Conservation (phyloP, 2,113 vertebrate species). For the Pithys albifrons region DNA sequence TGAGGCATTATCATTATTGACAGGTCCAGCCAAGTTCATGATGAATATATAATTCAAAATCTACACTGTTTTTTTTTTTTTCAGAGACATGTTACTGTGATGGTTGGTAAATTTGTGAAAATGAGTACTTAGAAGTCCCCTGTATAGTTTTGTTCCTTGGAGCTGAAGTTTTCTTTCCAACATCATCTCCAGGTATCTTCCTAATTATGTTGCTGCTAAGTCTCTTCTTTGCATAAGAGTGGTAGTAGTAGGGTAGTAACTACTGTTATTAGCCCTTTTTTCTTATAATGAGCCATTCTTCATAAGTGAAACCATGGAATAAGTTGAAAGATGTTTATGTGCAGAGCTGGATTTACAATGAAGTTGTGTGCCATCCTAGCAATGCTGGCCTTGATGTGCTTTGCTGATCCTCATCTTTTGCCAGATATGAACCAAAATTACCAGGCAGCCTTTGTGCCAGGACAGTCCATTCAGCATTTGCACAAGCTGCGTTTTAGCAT, state of each 20-base stretch:
- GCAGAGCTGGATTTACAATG: not conserved
- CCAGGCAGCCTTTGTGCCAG: not conserved
- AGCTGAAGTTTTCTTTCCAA: not conserved
- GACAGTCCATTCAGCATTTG: accelerated
- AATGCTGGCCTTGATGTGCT: not conserved
- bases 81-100: not conserved
- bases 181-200: not conserved
- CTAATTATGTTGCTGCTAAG: not conserved
- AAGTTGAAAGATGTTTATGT: not conserved
- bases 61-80: not conserved
- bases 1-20: not conserved
- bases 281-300: not conserved
- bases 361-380: not conserved
- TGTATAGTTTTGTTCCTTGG: not conserved
- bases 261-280: not conserved
- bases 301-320: not conserved
- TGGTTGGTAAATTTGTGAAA: not conserved
- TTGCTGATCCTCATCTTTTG: not conserved
- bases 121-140: not conserved
- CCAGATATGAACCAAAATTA: not conserved
- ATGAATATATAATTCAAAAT: not conserved
- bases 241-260: not conserved
- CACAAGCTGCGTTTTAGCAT: not conserved
- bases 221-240: not conserved
- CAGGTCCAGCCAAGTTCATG: not conserved